Percentiles rank a stretch among this genome's conserved stretches.
phyloP scores from a whole-genome alignment of 2,797 vertebrate species.

The Cryptoblepharus egeriae region DNA sequence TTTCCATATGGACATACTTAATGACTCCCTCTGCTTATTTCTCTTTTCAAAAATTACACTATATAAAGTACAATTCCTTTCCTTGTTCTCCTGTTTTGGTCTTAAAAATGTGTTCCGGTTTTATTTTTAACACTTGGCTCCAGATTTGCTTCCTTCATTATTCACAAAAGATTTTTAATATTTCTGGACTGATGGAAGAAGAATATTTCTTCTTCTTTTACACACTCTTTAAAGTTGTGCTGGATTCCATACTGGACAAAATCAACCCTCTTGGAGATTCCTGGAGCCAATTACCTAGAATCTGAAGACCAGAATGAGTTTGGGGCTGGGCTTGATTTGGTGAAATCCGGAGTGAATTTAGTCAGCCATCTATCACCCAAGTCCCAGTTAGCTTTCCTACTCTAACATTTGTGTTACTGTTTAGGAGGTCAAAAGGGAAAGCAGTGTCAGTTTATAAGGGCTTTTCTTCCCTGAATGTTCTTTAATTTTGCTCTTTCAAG shows the following conservation, averaged over 20 bases:
- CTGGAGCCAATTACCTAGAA: constrained; percentile 11
- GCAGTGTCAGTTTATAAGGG: background rate
- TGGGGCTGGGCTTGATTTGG: background rate
- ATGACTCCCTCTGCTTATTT: background rate
- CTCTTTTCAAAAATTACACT: background rate
- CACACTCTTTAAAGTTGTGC: constrained; percentile 2
- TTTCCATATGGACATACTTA: constrained; percentile 22
- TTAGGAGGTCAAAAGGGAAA: background rate
- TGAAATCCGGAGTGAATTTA: background rate
- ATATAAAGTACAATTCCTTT: background rate
- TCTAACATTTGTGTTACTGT: background rate
- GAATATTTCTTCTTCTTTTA: background rate
- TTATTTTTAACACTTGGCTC: constrained; percentile 33
- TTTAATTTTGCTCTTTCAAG: background rate
- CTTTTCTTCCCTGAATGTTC: background rate
- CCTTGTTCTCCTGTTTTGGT: constrained; percentile 16
- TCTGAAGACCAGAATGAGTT: background rate
- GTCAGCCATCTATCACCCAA: background rate
- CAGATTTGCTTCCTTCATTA: constrained; percentile 16
- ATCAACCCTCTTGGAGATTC: background rate
- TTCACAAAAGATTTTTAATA: constrained; percentile 16
- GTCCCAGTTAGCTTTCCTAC: background rate
- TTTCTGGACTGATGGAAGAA: constrained; percentile 7
- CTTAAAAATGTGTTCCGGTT: constrained; percentile 18
- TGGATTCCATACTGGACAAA: constrained; percentile 1